phyloP scores from a whole-genome alignment of 1,140 invertebrate genomes.

The Thrips palmi region DNA sequence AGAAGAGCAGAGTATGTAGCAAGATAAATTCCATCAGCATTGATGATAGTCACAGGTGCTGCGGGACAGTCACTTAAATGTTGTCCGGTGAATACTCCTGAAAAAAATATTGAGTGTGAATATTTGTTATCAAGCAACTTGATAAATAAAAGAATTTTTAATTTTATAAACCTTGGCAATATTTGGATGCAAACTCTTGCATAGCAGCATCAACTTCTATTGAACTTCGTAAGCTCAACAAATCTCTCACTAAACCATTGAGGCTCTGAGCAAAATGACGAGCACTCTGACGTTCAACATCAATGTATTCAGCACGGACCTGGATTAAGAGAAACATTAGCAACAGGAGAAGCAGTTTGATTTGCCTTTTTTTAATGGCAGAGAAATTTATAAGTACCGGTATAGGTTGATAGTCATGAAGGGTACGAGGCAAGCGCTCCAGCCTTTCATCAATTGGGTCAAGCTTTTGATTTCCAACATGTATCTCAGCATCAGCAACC shows the following conservation, averaged over 20 bases:
- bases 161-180: slow-evolving; percentile 52
- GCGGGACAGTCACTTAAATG: slow-evolving; percentile 7
- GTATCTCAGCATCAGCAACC: slow-evolving; percentile 15
- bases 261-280: slow-evolving; percentile 54
- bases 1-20: slow-evolving; percentile 69
- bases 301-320: slow-evolving; percentile 24
- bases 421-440: slow-evolving; percentile 40
- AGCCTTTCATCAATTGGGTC: slow-evolving; percentile 29
- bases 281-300: slow-evolving; percentile 60
- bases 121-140: neutral
- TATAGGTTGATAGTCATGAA: too few species aligned
- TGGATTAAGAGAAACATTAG: slow-evolving; percentile 2
- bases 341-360: slow-evolving; percentile 7
- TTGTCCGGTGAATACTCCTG: slow-evolving; percentile 4
- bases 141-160: slow-evolving; percentile 1
- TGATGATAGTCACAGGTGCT: slow-evolving; percentile 55
- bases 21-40: slow-evolving; percentile 86
- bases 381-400: too few species aligned
- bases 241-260: slow-evolving; percentile 45
- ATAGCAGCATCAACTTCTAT: slow-evolving; percentile 71
- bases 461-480: slow-evolving; percentile 6
- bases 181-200: slow-evolving; percentile 78
- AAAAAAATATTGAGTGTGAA: neutral
- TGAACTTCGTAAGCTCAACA: slow-evolving; percentile 49
- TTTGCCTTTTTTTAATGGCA: slow-evolving; percentile 10